Percentiles rank a stretch among this genome's conserved stretches.
Evolutionary conservation across 2,113 vertebrate genomes (phyloP).

Genomic region (Odontophorus gujanensis): DNA sequence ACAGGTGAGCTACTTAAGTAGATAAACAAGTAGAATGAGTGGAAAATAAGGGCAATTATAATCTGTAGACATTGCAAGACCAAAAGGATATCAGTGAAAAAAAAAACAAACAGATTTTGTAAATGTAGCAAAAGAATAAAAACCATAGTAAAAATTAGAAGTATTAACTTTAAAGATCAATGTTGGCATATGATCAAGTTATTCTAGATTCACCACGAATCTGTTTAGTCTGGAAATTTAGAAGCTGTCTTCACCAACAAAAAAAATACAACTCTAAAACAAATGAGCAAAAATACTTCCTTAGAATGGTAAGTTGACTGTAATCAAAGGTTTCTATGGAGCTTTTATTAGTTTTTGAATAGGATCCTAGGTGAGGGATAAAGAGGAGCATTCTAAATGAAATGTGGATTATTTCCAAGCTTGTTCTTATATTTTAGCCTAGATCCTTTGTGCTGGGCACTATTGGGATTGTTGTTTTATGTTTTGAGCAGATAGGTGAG

Average conservation of each 20-base stretch:
- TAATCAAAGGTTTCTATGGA: neutral
- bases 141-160: neutral
- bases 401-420: neutral
- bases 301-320: neutral
- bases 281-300: neutral
- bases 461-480: neutral
- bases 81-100: neutral
- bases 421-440: neutral
- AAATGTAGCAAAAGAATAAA: neutral
- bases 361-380: neutral
- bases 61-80: neutral
- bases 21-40: neutral
- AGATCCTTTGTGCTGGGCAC: neutral
- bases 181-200: neutral
- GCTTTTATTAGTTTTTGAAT: neutral
- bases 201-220: neutral
- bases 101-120: neutral
- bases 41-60: neutral
- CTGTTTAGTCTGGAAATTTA: neutral
- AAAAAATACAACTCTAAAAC: neutral
- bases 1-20: neutral
- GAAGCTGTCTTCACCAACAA: neutral
- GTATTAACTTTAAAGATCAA: neutral
- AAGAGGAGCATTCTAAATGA: neutral
- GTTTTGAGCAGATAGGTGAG: neutral